Conservation (phyloP, 2,888 invertebrate species). For the Andrena dorsata region DNA sequence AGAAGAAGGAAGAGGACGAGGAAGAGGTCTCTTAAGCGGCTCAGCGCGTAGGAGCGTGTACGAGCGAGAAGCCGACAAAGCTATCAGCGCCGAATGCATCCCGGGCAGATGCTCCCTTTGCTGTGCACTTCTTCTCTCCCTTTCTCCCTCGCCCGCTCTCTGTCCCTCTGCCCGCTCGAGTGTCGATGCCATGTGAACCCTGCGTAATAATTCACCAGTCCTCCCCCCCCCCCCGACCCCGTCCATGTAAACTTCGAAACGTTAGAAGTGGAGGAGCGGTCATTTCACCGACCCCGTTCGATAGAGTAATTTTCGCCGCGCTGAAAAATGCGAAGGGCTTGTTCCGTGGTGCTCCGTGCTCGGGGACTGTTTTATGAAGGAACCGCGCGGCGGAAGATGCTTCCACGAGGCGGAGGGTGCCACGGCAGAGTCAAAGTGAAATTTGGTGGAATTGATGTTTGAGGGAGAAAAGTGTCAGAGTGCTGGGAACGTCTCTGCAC, state of each 20-base stretch:
- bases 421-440: too few relatives aligned
- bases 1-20: conserved; percentile 44
- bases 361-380: background rate
- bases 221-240: conserved; percentile 2
- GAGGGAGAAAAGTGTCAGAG: too few relatives aligned
- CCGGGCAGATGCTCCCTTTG: conserved; percentile 69
- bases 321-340: conserved; percentile 35
- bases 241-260: conserved; percentile 41
- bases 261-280: conserved; percentile 36
- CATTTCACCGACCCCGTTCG: conserved; percentile 34
- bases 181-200: conserved; percentile 65
- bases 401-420: too few relatives aligned
- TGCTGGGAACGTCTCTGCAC: too few relatives aligned
- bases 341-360: background rate
- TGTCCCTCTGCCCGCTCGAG: conserved; percentile 46
- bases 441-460: too few relatives aligned
- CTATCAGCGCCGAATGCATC: conserved; percentile 77
- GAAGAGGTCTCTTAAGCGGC: conserved; percentile 78
- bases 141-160: conserved; percentile 23
- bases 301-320: conserved; percentile 47
- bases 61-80: conserved; percentile 80
- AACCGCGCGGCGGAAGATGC: background rate
- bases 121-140: conserved; percentile 48
- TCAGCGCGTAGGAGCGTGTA: conserved; percentile 76
- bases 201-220: conserved; percentile 68